Conservation (phyloP, 2,797 vertebrate species). For the Xerus rutilus region DNA sequence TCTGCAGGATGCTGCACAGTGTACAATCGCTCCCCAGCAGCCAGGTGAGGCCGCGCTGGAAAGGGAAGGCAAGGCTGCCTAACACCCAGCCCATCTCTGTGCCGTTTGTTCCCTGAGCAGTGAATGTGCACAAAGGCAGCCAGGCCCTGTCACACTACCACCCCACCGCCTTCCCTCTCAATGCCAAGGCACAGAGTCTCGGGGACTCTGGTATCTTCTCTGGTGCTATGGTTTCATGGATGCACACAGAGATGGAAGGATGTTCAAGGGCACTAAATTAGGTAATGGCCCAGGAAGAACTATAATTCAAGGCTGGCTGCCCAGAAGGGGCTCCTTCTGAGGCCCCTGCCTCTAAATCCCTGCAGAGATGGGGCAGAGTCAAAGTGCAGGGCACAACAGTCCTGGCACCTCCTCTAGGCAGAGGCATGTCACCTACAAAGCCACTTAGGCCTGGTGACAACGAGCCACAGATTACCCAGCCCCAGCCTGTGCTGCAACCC, state of each 20-base stretch:
- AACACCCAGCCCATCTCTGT: rapidly evolving
- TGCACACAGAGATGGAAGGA: not conserved
- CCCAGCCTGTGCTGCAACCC: not conserved
- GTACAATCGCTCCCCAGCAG: too few relatives aligned
- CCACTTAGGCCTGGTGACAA: not conserved
- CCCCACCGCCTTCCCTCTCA: not conserved
- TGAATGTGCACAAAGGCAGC: not conserved
- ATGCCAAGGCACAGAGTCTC: not conserved
- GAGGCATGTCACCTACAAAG: not conserved
- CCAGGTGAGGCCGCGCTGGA: rapidly evolving
- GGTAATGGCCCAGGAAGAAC: not conserved
- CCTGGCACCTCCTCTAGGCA: not conserved
- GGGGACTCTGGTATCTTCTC: not conserved
- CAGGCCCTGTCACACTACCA: not conserved
- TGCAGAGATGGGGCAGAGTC: not conserved
- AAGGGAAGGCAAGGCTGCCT: not conserved
- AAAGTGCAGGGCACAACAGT: not conserved
- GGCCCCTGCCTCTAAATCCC: not conserved
- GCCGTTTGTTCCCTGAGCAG: not conserved
- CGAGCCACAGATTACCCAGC: not conserved
- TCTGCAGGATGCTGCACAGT: rapidly evolving
- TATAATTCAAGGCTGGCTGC: not conserved
- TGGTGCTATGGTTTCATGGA: rapidly evolving
- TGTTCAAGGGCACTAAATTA: not conserved
- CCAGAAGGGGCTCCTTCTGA: not conserved